Evolutionary conservation across 2,113 vertebrate genomes (phyloP).

Genomic region (Malurus melanocephalus): DNA sequence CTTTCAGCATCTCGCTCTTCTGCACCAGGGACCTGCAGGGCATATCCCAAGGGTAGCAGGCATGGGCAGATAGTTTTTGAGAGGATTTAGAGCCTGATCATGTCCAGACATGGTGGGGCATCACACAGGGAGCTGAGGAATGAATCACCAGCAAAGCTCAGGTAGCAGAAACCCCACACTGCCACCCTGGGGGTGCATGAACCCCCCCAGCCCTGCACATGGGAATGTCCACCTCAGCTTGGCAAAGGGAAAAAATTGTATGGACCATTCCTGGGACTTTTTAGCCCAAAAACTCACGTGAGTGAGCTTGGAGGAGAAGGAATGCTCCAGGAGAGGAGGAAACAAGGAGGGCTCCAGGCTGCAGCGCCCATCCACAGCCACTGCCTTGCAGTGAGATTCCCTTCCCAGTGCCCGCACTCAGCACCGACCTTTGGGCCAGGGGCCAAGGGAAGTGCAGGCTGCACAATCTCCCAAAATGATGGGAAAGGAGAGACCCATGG

Average conservation of each 20-base stretch:
- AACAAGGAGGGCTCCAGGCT: neutral
- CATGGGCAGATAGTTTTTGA: neutral
- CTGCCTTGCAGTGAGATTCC: neutral
- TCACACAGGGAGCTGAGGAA: neutral
- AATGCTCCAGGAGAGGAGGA: neutral
- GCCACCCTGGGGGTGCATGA: neutral
- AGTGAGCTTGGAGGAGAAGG: neutral
- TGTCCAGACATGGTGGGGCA: neutral
- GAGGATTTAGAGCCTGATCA: neutral
- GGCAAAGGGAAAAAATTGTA: neutral
- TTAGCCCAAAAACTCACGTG: neutral
- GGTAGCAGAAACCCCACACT: neutral
- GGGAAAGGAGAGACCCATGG: neutral
- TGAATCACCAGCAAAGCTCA: neutral
- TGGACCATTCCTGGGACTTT: neutral
- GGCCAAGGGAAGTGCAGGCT: neutral
- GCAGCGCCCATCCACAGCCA: accelerated
- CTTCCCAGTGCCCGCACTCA: neutral
- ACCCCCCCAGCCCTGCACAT: neutral
- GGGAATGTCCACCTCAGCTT: accelerated
- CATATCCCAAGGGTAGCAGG: neutral
- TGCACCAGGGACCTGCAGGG: neutral
- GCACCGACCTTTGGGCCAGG: neutral
- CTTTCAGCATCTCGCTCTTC: neutral
- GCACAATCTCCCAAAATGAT: neutral